Evolutionary conservation across 1,140 invertebrate genomes (phyloP), one percentile per base, ranked within the genome.

Genomic region (Leptinotarsa undecemlineata): DNA sequence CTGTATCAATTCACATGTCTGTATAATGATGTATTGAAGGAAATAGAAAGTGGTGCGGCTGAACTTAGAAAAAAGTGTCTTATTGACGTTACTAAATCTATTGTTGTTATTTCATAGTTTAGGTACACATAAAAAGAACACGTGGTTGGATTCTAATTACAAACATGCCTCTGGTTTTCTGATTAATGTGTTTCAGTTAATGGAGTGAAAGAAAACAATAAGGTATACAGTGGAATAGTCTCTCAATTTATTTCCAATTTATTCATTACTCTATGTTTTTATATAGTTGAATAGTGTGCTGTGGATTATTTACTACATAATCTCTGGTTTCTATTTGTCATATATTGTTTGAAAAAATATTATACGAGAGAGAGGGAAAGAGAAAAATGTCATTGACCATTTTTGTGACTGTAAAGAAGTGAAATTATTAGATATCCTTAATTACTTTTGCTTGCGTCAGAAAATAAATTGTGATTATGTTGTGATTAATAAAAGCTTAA

Each of bases 31-130:
- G 33, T 42, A 42, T 42, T 42, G n/a, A 51, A 20, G 20, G 51
- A 70, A 70, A 70, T 57, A 70, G 68, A 70, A 70, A 70, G 68
- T 70, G 62, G 20, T 23, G 23, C 20, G 1, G 4, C 20, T 21
- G 62, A 64, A 64, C 21, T 15, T 15, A 23, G 20, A 20, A 21
- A 64, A 64, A 64, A 64, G 2, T 1, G 0, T n/a, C 1, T 66
- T 33, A 23, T 33, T 23, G 63, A 6, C 67, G 26, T 33, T n/a
- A 68, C n/a, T 68, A n/a, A 42, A 19, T 5, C 26, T 68, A 68
- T 68, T 68, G 67, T 67, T 33, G 20, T 64, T 64, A 26, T 64
- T 64, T 57, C 17, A 57, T 57, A 17, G 51, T 57, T 57, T 11
- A 57, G 51, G n/a, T 6, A 57, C 15, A 57, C 51, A 42, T 57